phyloP scores from a whole-genome alignment of 2,797 vertebrate genomes.

The Liparis tanakae region DNA sequence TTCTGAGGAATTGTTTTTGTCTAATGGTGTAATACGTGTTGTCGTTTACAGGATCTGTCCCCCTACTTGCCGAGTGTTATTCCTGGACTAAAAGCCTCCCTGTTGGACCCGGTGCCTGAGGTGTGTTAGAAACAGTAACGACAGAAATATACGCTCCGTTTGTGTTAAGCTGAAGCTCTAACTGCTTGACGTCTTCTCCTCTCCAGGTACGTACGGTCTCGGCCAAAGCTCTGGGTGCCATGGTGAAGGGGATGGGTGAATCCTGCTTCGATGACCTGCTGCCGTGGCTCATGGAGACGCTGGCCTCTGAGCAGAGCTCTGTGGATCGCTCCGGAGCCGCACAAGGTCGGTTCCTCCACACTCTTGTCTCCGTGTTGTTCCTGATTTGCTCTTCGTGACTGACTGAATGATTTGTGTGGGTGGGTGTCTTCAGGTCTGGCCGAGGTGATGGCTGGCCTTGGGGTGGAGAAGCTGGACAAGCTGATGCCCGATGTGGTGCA shows the following conservation, averaged over 20 bases:
- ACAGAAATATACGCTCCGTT: not conserved
- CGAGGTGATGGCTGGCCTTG: constrained; percentile 97
- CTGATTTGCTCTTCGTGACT: not conserved
- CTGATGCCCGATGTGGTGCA: constrained; percentile 99
- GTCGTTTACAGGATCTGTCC: constrained; percentile 89
- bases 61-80: constrained; percentile 97
- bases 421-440: constrained; percentile 86
- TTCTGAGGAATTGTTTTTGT: constrained; percentile 11
- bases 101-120: constrained; percentile 97
- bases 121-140: constrained; percentile 73
- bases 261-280: constrained; percentile 96
- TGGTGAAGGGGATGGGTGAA: constrained; percentile 99
- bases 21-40: not conserved
- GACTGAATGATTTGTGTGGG: not conserved
- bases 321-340: constrained; percentile 98
- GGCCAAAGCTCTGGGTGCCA: constrained; percentile 96
- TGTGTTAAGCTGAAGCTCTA: constrained; percentile 1
- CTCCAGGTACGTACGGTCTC: constrained; percentile 95
- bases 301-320: constrained; percentile 98
- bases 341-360: constrained; percentile 84
- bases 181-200: not conserved
- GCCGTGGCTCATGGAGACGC: constrained; percentile 98
- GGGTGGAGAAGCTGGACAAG: constrained; percentile 97
- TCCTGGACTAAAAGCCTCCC: constrained; percentile 94
- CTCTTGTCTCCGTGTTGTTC: not conserved